phyloP scores from a whole-genome alignment of 2,888 invertebrate genomes.

The Malthinus seriepunctatus region DNA sequence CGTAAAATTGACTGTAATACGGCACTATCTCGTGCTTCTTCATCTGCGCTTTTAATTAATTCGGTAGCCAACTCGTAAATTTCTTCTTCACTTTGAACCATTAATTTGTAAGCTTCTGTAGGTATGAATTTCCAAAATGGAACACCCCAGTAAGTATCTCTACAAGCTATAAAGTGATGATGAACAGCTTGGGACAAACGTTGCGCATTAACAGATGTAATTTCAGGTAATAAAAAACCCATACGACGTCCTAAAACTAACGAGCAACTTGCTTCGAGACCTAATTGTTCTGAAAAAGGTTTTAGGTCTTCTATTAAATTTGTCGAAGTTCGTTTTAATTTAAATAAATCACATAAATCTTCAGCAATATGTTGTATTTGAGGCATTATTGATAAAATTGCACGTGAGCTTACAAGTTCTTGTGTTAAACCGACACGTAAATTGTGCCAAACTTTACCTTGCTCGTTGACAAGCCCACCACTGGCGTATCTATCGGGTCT shows the following conservation, averaged over 20 bases:
- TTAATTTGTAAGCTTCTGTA: conserved; percentile 71
- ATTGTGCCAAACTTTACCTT: conserved; percentile 72
- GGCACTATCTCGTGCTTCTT: conserved; percentile 63
- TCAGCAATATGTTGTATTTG: conserved; percentile 75
- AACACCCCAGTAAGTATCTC: conserved; percentile 81
- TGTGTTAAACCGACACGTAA: conserved; percentile 74
- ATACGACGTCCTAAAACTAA: conserved; percentile 78
- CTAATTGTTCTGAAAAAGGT: conserved; percentile 75
- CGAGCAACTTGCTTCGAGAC: conserved; percentile 79
- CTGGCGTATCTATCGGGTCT: conserved; percentile 81
- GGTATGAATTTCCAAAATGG: conserved; percentile 82
- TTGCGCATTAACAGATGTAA: conserved; percentile 58
- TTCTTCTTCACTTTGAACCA: conserved; percentile 74
- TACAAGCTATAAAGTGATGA: conserved; percentile 74
- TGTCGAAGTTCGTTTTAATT: conserved; percentile 57
- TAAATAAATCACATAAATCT: conserved; percentile 73
- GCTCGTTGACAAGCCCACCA: conserved; percentile 83
- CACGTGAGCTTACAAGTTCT: conserved; percentile 74
- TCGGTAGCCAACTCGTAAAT: conserved; percentile 79
- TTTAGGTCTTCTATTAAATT: conserved; percentile 67
- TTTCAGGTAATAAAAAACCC: conserved; percentile 64
- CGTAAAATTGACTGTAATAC: conserved; percentile 77
- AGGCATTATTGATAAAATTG: conserved; percentile 75
- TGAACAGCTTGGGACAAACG: conserved; percentile 74
- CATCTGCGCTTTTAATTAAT: conserved; percentile 70